phyloP scores from a whole-genome alignment of 2,888 invertebrate genomes.

The Smittia aterrima region DNA sequence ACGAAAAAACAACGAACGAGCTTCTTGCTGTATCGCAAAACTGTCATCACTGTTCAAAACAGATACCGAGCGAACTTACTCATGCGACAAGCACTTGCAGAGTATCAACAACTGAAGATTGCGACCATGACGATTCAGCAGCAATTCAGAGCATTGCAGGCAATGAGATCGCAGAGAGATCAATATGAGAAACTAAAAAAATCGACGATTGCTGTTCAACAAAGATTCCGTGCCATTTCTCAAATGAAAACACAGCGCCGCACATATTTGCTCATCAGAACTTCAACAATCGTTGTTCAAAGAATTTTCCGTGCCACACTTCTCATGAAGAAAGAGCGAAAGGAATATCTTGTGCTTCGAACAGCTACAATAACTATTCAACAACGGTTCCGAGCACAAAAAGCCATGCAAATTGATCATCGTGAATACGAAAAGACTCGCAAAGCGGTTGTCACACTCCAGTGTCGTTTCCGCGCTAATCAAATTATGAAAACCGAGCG shows the following conservation, averaged over 20 bases:
- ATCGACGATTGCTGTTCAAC: conserved; percentile 53
- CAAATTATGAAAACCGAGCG: conserved; percentile 51
- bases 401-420: neutral
- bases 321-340: conserved; percentile 47
- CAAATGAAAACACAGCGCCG: conserved; percentile 48
- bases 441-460: conserved; percentile 48
- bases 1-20: conserved; percentile 48
- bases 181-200: conserved; percentile 45
- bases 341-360: conserved; percentile 45
- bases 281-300: conserved; percentile 47
- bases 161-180: conserved; percentile 44
- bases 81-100: conserved; percentile 47
- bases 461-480: conserved; percentile 52
- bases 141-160: conserved; percentile 48
- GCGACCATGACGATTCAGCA: conserved; percentile 44
- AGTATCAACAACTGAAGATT: conserved; percentile 44
- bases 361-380: conserved; percentile 47
- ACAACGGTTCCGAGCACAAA: conserved; percentile 46
- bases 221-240: conserved; percentile 51
- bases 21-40: conserved; percentile 48
- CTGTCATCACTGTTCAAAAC: conserved; percentile 52
- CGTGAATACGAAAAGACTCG: neutral
- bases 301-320: conserved; percentile 46
- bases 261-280: conserved; percentile 45
- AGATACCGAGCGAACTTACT: conserved; percentile 50